Conservation (phyloP, 2,113 vertebrate species). For the Hymenochirus boettgeri region DNA sequence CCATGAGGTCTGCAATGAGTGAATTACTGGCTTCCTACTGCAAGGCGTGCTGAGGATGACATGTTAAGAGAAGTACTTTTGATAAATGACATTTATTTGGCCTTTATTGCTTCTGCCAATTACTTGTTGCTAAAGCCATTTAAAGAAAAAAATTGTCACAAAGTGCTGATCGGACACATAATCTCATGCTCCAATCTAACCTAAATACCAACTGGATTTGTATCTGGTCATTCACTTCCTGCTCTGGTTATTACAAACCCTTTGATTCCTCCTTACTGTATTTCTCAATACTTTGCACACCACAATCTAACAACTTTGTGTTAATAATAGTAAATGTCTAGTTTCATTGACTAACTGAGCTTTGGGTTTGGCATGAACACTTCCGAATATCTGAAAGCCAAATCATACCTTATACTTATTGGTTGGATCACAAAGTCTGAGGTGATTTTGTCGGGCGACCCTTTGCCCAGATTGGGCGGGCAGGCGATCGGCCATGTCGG, state of each 20-base stretch:
- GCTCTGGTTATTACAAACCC: conserved; percentile 34
- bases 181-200: conserved; percentile 18
- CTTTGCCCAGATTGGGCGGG: no score
- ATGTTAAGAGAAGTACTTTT: conserved; percentile 7
- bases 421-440: no score
- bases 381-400: no score
- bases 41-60: conserved; percentile 12
- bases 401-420: no score
- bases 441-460: no score
- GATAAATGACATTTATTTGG: conserved; percentile 17
- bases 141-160: conserved; percentile 14
- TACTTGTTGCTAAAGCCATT: conserved; percentile 1
- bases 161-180: not conserved
- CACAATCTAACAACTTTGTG: no score
- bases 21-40: conserved; percentile 25
- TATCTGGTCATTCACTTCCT: conserved; percentile 12
- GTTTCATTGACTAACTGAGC: no score
- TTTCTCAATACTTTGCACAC: no score
- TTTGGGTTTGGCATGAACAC: no score
- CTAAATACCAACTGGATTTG: conserved; percentile 3
- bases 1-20: conserved; percentile 26
- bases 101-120: conserved; percentile 19
- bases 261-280: no score
- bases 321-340: no score
- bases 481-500: no score